phyloP scores from a whole-genome alignment of 2,797 vertebrate genomes.

The Cossypha polioptera region DNA sequence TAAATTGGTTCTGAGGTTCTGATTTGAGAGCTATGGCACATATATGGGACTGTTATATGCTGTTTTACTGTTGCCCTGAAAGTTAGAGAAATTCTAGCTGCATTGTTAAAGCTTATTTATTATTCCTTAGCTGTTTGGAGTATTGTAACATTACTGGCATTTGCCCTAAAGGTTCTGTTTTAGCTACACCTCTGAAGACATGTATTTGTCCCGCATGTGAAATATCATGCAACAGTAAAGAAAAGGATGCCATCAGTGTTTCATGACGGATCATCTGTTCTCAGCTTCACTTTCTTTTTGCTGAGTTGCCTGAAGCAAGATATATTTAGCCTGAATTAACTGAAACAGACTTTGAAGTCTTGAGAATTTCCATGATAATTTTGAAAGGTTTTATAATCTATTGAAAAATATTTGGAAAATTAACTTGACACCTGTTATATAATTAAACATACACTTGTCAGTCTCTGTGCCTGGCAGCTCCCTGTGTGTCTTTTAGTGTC shows the following conservation, averaged over 20 bases:
- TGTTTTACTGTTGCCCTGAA: neutral
- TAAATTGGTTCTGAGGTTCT: neutral
- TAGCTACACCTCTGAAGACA: neutral
- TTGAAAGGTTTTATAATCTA: constrained; percentile 21
- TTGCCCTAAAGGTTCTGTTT: neutral
- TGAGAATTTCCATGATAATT: neutral
- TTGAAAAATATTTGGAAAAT: constrained; percentile 22
- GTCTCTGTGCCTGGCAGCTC: neutral
- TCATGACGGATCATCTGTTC: neutral
- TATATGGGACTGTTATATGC: neutral
- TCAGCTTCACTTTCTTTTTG: neutral
- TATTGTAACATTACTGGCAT: neutral
- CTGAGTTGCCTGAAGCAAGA: constrained; percentile 2
- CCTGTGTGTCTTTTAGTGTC: neutral
- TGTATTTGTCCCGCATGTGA: neutral
- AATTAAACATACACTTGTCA: neutral
- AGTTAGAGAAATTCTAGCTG: neutral
- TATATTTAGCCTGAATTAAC: neutral
- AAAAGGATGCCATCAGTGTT: neutral
- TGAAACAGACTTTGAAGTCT: neutral
- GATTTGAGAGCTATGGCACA: neutral
- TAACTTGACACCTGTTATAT: neutral
- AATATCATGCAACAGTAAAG: neutral
- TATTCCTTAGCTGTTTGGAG: neutral
- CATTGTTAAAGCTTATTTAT: neutral